Evolutionary conservation across 1,140 invertebrate species (phyloP).

Genomic region (Dolichoris vasculosae): DNA sequence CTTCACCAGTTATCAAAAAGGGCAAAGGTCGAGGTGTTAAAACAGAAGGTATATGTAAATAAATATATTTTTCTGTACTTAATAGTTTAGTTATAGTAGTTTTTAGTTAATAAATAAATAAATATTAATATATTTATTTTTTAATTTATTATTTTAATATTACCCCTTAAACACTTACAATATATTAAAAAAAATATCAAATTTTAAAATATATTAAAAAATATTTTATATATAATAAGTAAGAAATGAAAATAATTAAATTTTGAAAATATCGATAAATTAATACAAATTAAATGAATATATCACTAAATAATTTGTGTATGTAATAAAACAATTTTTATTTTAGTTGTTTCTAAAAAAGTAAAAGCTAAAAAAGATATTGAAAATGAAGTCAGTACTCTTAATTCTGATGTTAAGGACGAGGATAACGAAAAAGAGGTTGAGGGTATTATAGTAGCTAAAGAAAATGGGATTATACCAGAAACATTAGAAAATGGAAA

Average conservation of each 20-base stretch:
- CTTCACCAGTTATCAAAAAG: conserved; percentile 36
- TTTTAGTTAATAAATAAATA: not conserved
- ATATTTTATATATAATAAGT: not conserved
- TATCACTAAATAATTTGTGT: not conserved
- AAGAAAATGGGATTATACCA: conserved; percentile 45
- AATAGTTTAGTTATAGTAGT: not conserved
- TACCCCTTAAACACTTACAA: not conserved
- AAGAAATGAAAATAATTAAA: not conserved
- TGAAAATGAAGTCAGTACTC: conserved; percentile 23
- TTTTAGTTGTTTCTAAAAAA: conserved; percentile 50
- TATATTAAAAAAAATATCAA: not conserved
- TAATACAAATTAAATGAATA: not conserved
- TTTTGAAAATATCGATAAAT: not conserved
- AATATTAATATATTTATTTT: not conserved
- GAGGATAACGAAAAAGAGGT: conserved; percentile 32
- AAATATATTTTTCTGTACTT: not conserved
- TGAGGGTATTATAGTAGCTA: conserved; percentile 28
- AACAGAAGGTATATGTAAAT: conserved; percentile 32
- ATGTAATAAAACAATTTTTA: not conserved
- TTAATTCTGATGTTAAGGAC: conserved; percentile 36
- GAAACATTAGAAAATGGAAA: conserved; percentile 44
- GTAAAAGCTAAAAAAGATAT: conserved; percentile 50
- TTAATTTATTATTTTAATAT: not conserved
- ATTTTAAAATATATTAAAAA: not conserved
- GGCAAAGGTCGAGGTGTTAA: conserved; percentile 47